Evolutionary conservation across 2,113 vertebrate genomes (phyloP).

Genomic region (Elephas maximus): DNA sequence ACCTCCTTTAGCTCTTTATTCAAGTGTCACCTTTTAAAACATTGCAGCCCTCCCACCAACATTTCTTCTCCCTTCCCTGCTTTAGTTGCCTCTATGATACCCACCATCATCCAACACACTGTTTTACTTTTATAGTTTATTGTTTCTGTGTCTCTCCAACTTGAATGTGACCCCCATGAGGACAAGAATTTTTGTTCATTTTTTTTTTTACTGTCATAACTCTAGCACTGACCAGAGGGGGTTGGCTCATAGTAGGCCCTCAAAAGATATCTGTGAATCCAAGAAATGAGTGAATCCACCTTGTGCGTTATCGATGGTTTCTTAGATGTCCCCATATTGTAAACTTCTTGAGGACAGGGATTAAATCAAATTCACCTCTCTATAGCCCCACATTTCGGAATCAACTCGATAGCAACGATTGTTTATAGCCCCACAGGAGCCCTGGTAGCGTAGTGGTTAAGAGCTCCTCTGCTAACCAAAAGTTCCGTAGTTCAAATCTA

Average conservation of each 20-base stretch:
- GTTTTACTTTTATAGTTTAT: neutral
- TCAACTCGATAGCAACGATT: too few relatives aligned
- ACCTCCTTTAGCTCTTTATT: too few relatives aligned
- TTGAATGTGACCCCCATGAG: neutral
- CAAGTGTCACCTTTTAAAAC: neutral
- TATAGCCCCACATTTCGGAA: neutral
- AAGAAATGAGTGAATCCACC: neutral
- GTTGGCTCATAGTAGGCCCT: accelerated
- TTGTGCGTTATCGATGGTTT: neutral
- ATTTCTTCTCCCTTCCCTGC: neutral
- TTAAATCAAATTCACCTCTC: neutral
- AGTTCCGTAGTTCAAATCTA: too few relatives aligned
- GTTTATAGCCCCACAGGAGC: too few relatives aligned
- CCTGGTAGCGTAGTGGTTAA: too few relatives aligned
- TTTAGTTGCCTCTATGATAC: neutral
- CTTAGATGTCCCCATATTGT: neutral
- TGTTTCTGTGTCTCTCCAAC: neutral
- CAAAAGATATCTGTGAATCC: neutral
- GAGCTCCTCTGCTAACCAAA: too few relatives aligned
- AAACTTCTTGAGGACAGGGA: neutral
- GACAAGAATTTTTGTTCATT: neutral
- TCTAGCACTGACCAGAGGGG: neutral
- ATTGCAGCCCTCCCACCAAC: neutral
- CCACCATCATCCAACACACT: neutral
- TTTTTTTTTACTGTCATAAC: neutral